Percentiles rank a stretch among this genome's conserved stretches.
phyloP scores from a whole-genome alignment of 2,888 invertebrate genomes.

The Alviniconcha strummeri region DNA sequence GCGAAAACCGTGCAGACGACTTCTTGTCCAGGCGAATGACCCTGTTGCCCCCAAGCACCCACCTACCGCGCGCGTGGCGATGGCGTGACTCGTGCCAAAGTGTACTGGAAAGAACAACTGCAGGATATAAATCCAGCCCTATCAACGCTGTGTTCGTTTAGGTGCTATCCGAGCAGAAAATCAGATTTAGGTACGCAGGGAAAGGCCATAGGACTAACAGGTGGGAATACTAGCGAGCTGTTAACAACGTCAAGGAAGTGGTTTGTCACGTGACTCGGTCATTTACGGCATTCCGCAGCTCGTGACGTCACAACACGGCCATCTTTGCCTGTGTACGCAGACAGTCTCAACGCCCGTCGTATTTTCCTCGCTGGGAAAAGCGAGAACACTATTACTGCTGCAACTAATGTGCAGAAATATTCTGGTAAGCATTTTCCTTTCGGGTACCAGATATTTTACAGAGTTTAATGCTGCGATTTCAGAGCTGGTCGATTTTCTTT shows the following conservation, averaged over 20 bases:
- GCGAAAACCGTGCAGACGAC: too few species aligned
- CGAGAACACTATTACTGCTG: slow-evolving; percentile 42
- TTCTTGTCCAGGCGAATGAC: too few species aligned
- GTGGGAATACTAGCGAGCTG: not conserved
- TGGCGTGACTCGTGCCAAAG: too few species aligned
- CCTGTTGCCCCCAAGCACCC: too few species aligned
- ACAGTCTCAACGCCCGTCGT: slow-evolving; percentile 17
- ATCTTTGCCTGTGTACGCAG: slow-evolving; percentile 36
- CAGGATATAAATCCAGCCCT: too few species aligned
- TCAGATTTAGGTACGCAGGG: too few species aligned
- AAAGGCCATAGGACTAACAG: not conserved
- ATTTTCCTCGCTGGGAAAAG: slow-evolving; percentile 45
- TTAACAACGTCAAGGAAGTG: slow-evolving; percentile 6
- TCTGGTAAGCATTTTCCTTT: slow-evolving; percentile 50
- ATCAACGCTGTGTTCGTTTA: too few species aligned
- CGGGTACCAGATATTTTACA: not conserved
- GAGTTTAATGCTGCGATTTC: not conserved
- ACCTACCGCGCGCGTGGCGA: too few species aligned
- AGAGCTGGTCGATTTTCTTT: slow-evolving; percentile 9
- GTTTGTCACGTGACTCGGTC: slow-evolving; percentile 28
- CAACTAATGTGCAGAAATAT: slow-evolving; percentile 64
- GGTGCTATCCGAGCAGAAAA: not conserved
- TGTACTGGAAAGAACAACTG: too few species aligned
- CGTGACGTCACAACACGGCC: slow-evolving; percentile 44
- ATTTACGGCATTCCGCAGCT: slow-evolving; percentile 38